Evolutionary conservation across 92 coral and sea anemone species (phyloP).

Genomic region (Phenganax marumi): DNA sequence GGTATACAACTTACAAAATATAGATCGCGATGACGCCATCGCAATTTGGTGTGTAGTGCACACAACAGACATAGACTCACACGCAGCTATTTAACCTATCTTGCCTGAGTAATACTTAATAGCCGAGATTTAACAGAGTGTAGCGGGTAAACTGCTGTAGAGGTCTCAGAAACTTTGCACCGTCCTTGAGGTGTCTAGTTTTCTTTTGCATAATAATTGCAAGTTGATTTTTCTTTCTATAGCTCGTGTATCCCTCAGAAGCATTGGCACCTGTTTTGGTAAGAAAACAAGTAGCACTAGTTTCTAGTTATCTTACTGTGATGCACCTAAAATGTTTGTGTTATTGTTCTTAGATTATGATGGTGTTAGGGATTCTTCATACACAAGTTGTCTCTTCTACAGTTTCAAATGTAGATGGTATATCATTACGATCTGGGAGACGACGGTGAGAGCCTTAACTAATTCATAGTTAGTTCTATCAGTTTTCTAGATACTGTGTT

Average conservation of each 20-base stretch:
- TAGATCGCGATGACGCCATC: no score
- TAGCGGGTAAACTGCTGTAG: no score
- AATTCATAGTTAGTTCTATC: background rate
- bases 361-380: conserved; percentile 80
- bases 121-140: no score
- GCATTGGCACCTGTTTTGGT: conserved; percentile 92
- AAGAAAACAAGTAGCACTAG: conserved; percentile 13
- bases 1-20: no score
- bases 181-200: no score
- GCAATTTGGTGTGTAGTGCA: no score
- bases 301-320: background rate
- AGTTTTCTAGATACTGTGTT: no score
- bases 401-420: conserved; percentile 54
- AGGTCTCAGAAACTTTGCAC: no score
- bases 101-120: no score
- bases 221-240: background rate
- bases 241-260: conserved; percentile 93
- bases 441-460: conserved; percentile 6
- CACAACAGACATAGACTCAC: no score
- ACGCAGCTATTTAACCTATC: no score
- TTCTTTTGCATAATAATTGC: background rate
- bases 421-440: conserved; percentile 15
- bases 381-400: conserved; percentile 87
- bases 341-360: conserved; percentile 67
- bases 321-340: background rate